A percentile compares a stretch with the other conserved stretches of the same genome.
Evolutionary conservation across 2,113 vertebrate genomes (phyloP).

Genomic region (Numenius arquata): DNA sequence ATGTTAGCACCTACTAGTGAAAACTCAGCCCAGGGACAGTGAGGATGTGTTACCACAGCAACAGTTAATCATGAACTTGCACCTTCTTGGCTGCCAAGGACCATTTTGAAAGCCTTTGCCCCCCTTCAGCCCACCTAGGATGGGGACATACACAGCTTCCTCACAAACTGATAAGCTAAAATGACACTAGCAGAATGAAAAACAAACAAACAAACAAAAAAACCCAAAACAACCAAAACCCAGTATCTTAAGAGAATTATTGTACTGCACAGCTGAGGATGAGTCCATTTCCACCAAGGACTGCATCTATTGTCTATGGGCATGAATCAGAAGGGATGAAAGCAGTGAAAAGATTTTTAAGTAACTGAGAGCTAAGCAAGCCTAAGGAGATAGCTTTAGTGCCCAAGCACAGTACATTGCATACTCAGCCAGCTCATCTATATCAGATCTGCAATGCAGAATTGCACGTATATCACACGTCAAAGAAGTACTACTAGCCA

Average conservation of each 20-base stretch:
- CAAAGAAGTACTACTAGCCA: background rate
- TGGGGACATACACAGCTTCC: background rate
- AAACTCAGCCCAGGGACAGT: background rate
- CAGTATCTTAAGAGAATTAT: background rate
- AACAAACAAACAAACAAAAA: background rate
- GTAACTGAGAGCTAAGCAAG: background rate
- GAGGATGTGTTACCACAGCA: slow-evolving; percentile 6
- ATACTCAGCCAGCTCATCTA: background rate
- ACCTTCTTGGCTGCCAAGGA: background rate
- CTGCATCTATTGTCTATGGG: background rate
- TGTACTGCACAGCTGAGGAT: background rate
- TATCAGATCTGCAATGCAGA: background rate
- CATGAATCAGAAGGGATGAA: background rate
- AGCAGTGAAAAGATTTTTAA: background rate
- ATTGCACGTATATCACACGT: background rate
- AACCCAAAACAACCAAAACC: background rate
- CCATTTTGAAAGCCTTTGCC: background rate
- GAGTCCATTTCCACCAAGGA: background rate
- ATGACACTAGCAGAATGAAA: background rate
- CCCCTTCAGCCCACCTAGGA: background rate
- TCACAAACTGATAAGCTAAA: background rate
- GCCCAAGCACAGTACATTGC: background rate
- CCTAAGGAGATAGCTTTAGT: background rate
- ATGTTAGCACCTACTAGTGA: background rate
- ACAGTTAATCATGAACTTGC: background rate